A percentile compares a stretch with the other conserved stretches of the same genome.
Evolutionary conservation across 2,888 invertebrate species (phyloP).

Genomic region (Trissolcus japonicus): DNA sequence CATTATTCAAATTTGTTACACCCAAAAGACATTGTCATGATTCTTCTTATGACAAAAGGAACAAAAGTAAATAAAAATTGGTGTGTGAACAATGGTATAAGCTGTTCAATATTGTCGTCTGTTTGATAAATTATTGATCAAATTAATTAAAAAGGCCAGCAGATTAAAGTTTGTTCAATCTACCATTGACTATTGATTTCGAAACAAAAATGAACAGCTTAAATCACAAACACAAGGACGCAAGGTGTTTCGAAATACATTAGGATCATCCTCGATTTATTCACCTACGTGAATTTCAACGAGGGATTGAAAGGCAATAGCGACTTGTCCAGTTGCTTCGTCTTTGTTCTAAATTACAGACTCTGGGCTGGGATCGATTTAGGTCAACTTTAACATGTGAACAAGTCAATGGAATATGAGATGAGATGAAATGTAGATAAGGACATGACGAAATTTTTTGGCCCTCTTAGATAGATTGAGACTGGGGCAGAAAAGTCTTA

Average conservation of each 20-base stretch:
- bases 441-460: not conserved
- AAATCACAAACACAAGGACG: conserved; percentile 61
- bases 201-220: conserved; percentile 53
- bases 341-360: not conserved
- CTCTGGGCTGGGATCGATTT: too few species aligned
- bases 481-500: too few species aligned
- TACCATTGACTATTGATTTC: not conserved
- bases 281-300: too few species aligned
- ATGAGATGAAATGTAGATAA: conserved; percentile 13
- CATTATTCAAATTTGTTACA: not conserved
- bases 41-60: conserved; percentile 20
- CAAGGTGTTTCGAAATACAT: conserved; percentile 47
- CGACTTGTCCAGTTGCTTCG: too few species aligned
- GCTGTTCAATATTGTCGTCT: conserved; percentile 45
- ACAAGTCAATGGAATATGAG: too few species aligned
- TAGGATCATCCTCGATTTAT: too few species aligned
- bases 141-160: not conserved
- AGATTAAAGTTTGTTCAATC: not conserved
- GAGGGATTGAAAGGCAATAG: too few species aligned
- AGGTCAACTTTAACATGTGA: too few species aligned
- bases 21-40: conserved; percentile 27
- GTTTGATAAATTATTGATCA: conserved; percentile 4
- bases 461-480: too few species aligned
- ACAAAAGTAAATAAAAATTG: conserved; percentile 31
- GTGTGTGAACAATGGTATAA: conserved; percentile 55